Percentiles rank a stretch among this genome's conserved stretches.
Evolutionary conservation across 2,888 invertebrate genomes (phyloP).

Genomic region (Eilema depressum): DNA sequence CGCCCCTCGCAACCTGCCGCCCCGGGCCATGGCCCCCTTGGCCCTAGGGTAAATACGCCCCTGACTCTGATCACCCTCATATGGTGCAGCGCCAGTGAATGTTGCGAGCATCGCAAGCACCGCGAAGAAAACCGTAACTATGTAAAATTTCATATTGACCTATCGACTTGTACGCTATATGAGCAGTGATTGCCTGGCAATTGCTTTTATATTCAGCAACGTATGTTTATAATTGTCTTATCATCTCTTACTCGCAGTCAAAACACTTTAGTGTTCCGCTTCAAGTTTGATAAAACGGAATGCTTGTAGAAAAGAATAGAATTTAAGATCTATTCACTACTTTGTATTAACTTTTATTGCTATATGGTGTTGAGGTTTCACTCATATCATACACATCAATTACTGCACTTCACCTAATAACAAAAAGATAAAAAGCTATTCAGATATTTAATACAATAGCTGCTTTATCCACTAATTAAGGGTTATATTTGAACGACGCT

Average conservation of each 20-base stretch:
- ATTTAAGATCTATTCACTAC: too few species aligned
- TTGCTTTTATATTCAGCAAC: neutral
- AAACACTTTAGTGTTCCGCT: neutral
- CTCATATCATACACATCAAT: neutral
- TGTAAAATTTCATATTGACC: neutral
- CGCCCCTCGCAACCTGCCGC: too few species aligned
- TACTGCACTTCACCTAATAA: too few species aligned
- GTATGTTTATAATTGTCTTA: neutral
- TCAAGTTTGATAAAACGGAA: neutral
- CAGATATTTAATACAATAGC: too few species aligned
- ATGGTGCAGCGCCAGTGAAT: neutral
- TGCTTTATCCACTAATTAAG: too few species aligned
- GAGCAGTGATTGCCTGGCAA: neutral
- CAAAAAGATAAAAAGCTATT: too few species aligned
- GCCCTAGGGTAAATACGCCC: too few species aligned
- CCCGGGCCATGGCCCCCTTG: too few species aligned
- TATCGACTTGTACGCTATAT: neutral
- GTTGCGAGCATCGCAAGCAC: neutral
- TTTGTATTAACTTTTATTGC: neutral
- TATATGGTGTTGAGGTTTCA: neutral
- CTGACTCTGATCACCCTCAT: neutral
- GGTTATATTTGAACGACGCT: too few species aligned
- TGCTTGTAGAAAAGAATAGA: neutral
- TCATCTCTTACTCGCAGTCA: neutral
- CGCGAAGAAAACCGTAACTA: neutral